Evolutionary conservation across 2,113 vertebrate species (phyloP), one percentile per base, ranked within the genome.

Genomic region (Taurulus bubalis): DNA sequence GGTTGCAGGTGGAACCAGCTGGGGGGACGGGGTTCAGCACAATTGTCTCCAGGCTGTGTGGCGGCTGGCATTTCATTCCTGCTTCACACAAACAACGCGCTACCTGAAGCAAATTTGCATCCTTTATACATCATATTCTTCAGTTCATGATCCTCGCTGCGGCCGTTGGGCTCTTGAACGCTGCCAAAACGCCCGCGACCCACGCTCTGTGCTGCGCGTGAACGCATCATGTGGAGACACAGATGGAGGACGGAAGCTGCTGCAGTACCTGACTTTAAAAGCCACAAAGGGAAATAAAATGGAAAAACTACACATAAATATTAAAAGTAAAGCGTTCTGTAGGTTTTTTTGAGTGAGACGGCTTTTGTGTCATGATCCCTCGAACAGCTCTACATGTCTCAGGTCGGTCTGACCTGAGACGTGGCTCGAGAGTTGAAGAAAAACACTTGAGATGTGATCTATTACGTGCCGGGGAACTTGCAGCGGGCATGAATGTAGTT

Each of bases 391-490:
- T 0, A 32, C 32, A n/a, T 32, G 12, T 36, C 58, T 34, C 32
- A 15, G 5, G 42, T 18, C 55, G 0, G 3, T 22, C 38, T n/a
- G 38, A 60, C 26, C n/a, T 3, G 34, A n/a, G n/a, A n/a, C n/a
- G n/a, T n/a, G 30, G 53, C 7, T 67, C 15, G 10, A 69, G 68
- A 64, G 32, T 14, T 18, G 36, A 45, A 59, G 36, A 45, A 60
- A 68, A 58, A 55, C 34, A 69, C 59, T 65, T 12, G 30, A 6
- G 47, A 49, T 7, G 5, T 49, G 47, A 71, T 77, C 6, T 63
- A 10, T 71, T 49, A 28, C 28, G 67, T 60, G 62, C 40, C 63
- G 18, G 22, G 64, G 74, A 80, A 73, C 49, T 36, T 74, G 58
- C 68, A 65, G 49, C 64, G 53, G 65, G 36, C 38, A 2, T 51